These are phyloP conservation scores for Amphiura filiformis DNA, from an alignment of 35 echinoderm and acorn worm genomes.

Conservation along the genomic window DNA sequence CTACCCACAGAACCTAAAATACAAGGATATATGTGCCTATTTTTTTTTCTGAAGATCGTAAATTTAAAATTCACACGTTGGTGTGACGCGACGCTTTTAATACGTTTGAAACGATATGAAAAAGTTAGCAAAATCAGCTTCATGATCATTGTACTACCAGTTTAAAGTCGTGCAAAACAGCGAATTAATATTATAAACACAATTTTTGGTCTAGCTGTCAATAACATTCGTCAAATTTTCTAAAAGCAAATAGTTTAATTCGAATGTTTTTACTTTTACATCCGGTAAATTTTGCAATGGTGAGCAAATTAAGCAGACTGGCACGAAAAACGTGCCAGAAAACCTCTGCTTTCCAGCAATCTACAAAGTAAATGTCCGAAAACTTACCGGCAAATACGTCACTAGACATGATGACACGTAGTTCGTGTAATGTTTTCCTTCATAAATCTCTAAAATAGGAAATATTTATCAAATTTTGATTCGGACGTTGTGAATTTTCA, in stretches of 20 bases:
- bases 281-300: background rate
- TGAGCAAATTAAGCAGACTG: background rate
- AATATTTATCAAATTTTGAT: background rate
- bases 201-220: background rate
- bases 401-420: conserved; percentile 28
- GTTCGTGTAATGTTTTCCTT: background rate
- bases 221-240: background rate
- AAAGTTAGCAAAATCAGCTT: background rate
- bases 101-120: background rate
- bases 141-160: background rate
- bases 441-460: background rate
- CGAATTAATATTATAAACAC: background rate
- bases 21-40: too few species aligned
- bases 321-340: background rate
- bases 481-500: background rate
- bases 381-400: conserved; percentile 39
- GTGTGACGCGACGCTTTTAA: background rate
- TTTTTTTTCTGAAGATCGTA: too few species aligned
- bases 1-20: background rate
- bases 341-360: conserved; percentile 9
- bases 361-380: background rate
- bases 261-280: background rate
- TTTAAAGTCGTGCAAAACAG: background rate
- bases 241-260: background rate
- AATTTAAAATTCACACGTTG: background rate